Evolutionary conservation across 2,113 vertebrate genomes (phyloP).

Genomic region (Melanocharis versteri): DNA sequence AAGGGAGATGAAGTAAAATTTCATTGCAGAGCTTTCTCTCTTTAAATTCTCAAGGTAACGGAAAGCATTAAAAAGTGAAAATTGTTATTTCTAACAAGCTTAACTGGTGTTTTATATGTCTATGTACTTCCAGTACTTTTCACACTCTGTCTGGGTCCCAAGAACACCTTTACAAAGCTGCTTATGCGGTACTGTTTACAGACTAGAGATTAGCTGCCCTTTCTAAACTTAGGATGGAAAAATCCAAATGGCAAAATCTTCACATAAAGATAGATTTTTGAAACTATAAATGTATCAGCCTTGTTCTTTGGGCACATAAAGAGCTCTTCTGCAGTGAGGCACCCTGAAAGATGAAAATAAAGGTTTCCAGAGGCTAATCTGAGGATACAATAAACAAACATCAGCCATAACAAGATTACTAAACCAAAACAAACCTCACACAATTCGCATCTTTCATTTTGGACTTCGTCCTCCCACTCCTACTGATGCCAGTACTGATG

Average conservation of each 20-base stretch:
- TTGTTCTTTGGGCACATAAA: background rate
- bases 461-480: background rate
- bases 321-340: background rate
- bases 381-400: background rate
- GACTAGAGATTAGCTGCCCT: background rate
- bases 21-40: background rate
- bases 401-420: background rate
- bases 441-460: background rate
- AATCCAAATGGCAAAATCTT: background rate
- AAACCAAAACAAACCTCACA: background rate
- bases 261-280: background rate
- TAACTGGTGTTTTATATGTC: fast-evolving
- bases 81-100: background rate
- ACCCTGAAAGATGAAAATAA: background rate
- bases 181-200: background rate
- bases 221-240: background rate
- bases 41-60: background rate
- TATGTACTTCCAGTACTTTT: background rate
- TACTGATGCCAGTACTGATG: background rate
- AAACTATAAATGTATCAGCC: background rate
- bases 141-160: background rate
- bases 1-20: background rate
- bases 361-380: background rate
- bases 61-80: background rate
- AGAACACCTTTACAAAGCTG: background rate